Percentiles rank a stretch among this genome's conserved stretches.
Evolutionary conservation across 92 coral and sea anemone species (phyloP).

Genomic region (Scolanthus callimorphus): DNA sequence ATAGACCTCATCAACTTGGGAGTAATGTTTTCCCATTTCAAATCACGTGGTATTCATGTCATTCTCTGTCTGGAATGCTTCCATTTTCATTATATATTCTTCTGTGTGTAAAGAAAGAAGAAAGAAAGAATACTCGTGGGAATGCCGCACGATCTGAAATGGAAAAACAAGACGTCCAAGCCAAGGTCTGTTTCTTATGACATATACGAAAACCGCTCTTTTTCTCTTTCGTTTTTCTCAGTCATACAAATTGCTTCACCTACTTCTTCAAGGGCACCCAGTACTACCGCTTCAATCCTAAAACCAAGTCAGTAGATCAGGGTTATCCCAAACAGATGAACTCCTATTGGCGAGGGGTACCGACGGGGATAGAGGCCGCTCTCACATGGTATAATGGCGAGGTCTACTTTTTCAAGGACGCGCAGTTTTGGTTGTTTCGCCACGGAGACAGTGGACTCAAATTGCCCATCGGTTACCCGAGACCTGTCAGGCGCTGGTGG

Average conservation of each 20-base stretch:
- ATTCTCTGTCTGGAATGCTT: too few species aligned
- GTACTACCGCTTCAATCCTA: constrained; percentile 71
- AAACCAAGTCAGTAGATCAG: constrained; percentile 39
- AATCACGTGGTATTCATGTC: too few species aligned
- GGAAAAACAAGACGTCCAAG: too few species aligned
- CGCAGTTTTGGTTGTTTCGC: constrained; percentile 65
- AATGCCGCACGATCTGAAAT: too few species aligned
- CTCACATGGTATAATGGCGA: constrained; percentile 92
- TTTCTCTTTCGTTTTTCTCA: constrained; percentile 18
- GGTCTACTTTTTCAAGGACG: constrained; percentile 79
- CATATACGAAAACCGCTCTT: too few species aligned
- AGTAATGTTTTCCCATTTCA: too few species aligned
- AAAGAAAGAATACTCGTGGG: too few species aligned
- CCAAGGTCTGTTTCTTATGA: too few species aligned
- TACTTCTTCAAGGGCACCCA: constrained; percentile 86
- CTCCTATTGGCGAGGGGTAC: constrained; percentile 76
- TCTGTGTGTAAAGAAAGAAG: too few species aligned
- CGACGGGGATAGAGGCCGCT: constrained; percentile 71
- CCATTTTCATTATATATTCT: too few species aligned
- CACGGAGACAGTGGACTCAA: constrained; percentile 39
- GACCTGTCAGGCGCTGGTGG: constrained; percentile 72
- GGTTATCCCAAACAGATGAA: constrained; percentile 70
- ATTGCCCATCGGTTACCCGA: constrained; percentile 56
- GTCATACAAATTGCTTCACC: constrained; percentile 78
- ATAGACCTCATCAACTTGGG: too few species aligned